Evolutionary conservation across 2,888 invertebrate genomes (phyloP), one percentile per base, ranked within the genome.

Genomic region (Pristionchus fissidentatus): DNA sequence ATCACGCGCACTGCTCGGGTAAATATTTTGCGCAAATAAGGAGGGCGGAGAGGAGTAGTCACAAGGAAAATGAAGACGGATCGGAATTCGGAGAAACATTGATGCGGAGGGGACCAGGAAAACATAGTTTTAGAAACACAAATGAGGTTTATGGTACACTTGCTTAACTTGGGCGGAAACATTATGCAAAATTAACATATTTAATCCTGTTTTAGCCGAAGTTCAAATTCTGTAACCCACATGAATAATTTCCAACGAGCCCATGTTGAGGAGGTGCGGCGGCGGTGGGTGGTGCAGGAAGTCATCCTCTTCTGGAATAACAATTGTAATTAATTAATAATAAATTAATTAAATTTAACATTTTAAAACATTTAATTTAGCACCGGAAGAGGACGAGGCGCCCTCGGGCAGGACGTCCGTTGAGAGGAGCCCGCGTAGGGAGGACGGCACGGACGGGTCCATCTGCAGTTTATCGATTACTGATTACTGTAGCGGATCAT

Each of bases 381-480:
- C 29, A 75, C 46, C 70, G 41, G 79, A 79, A 26, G 79, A 79
- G 41, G 79, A 79, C 15, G 79, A 52, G 8, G 46, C 57, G 15
- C 78, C 78, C 35, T 79, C 79, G 35, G 79, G 79, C 57, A 79
- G 38, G n/a, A 49, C 52, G 19, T 79, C 79, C 26, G 79, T 79
- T 4, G 79, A 79, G 22, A 79, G 79, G 15, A 79, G 79, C 35
- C 79, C 79, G n/a, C 79, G 79, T 10, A 79, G 79, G 19, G 79
- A 79, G 79, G 57, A 79, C 10, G 79, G 79, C 2, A 79, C 26
- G 29, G 79, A 57, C 38, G 79, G 79, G 29, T 79, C 79, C 79
- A 79, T 79, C 79, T 79, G 57, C 5, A 60, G n/a, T 60, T 13
- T 13, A 26, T 22, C 19, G 19, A 49, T 19, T n/a, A n/a, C n/a